These are phyloP conservation scores for Montipora foliosa DNA, from an alignment of 64 coral and sea anemone genomes.

Conservation along the genomic window DNA sequence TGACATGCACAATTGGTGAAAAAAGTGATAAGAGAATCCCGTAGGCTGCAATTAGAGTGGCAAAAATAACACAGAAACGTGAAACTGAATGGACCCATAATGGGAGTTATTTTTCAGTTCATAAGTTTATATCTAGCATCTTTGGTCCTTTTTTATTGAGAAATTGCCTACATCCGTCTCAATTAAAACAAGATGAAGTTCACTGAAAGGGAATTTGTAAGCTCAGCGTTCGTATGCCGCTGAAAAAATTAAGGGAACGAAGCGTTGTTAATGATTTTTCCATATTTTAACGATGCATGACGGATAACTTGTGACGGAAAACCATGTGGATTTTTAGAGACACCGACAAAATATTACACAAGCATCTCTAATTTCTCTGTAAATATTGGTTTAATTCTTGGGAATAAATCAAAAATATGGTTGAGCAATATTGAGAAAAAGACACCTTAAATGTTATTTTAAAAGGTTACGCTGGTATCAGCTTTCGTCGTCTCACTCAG, in stretches of 20 bases:
- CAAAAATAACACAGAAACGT: neutral
- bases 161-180: too few species aligned
- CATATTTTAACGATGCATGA: neutral
- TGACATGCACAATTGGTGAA: too few species aligned
- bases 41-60: too few species aligned
- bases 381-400: neutral
- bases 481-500: conserved; percentile 30
- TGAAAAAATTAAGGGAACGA: neutral
- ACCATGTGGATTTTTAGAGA: neutral
- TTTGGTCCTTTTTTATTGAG: too few species aligned
- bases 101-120: neutral
- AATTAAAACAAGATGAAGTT: too few species aligned
- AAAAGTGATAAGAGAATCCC: too few species aligned
- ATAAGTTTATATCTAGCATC: neutral
- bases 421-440: neutral
- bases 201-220: neutral
- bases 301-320: neutral
- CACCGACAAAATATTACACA: neutral
- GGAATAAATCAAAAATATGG: neutral
- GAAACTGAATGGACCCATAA: neutral
- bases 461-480: neutral
- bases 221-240: neutral
- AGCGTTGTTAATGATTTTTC: conserved; percentile 12
- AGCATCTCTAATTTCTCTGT: neutral
- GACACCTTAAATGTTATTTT: neutral